These are phyloP conservation scores for Parnassius smintheus DNA, from an alignment of 2,888 invertebrate species.

Conservation along the genomic window DNA sequence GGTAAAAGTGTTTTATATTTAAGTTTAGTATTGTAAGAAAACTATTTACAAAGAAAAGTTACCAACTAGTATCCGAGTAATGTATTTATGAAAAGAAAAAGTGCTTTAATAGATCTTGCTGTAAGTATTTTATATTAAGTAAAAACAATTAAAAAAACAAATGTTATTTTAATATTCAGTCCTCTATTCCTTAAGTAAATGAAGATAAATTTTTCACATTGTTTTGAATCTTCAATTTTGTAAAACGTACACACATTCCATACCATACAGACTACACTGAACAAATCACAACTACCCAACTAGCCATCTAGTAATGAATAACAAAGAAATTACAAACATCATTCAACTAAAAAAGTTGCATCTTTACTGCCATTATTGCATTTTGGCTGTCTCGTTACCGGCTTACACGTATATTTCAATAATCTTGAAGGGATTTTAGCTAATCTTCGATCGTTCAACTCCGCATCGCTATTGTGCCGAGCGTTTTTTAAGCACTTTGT, in stretches of 20 bases:
- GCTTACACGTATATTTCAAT: slow-evolving; percentile 30
- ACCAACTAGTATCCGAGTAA: slow-evolving; percentile 31
- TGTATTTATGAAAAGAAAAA: slow-evolving; percentile 56
- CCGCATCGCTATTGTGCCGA: slow-evolving; percentile 36
- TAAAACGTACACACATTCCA: background rate
- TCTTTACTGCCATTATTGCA: slow-evolving; percentile 22
- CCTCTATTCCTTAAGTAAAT: background rate
- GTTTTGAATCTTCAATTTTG: background rate
- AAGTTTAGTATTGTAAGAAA: slow-evolving; percentile 25
- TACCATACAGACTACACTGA: no score
- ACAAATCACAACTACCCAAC: slow-evolving; percentile 18
- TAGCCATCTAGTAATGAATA: slow-evolving; percentile 40
- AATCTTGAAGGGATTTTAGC: slow-evolving; percentile 30
- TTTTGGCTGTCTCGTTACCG: slow-evolving; percentile 32
- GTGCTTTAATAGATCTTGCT: slow-evolving; percentile 58
- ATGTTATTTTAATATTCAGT: slow-evolving; percentile 23
- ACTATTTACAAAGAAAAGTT: slow-evolving; percentile 26
- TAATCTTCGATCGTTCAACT: slow-evolving; percentile 43
- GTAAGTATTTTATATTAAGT: slow-evolving; percentile 28
- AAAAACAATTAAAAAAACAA: slow-evolving; percentile 34
- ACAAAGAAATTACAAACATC: slow-evolving; percentile 10
- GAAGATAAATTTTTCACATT: background rate
- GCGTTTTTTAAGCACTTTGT: slow-evolving; percentile 49
- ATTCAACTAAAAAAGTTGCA: slow-evolving; percentile 7
- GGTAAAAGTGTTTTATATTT: slow-evolving; percentile 26